These are phyloP conservation scores for Temnothorax nylanderi DNA, from an alignment of 1,140 invertebrate genomes.

Conservation along the genomic window DNA sequence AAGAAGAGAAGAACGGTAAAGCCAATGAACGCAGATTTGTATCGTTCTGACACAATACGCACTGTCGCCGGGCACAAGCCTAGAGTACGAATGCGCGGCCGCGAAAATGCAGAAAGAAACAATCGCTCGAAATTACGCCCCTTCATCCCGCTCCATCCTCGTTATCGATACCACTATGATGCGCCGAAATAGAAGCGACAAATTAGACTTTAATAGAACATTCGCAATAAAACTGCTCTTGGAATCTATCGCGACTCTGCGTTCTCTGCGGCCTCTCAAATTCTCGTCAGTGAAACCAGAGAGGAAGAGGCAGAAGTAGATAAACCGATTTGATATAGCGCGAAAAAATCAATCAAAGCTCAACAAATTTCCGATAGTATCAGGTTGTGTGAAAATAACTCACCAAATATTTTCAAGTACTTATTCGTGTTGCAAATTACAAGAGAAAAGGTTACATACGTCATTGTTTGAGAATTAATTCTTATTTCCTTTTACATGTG, in stretches of 20 bases:
- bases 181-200: slow-evolving; percentile 38
- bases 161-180: background rate
- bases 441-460: background rate
- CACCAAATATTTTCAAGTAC: background rate
- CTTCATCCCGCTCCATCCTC: background rate
- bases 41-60: slow-evolving; percentile 70
- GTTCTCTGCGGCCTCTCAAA: slow-evolving; percentile 53
- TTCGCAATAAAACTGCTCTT: slow-evolving; percentile 45
- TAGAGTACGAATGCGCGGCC: slow-evolving; percentile 49
- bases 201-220: slow-evolving; percentile 65
- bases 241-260: slow-evolving; percentile 44
- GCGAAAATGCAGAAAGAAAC: slow-evolving; percentile 49
- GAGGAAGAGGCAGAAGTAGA: background rate
- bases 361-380: background rate
- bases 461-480: background rate
- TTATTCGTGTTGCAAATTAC: background rate
- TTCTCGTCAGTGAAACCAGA: background rate
- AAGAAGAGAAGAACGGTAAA: slow-evolving; percentile 52
- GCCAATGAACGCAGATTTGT: slow-evolving; percentile 69
- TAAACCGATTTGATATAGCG: background rate
- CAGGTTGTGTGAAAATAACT: background rate
- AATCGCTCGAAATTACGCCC: slow-evolving; percentile 22
- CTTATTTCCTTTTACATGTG: background rate
- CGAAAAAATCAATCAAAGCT: background rate
- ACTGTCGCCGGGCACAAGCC: slow-evolving; percentile 61